Percentiles rank a stretch among this genome's conserved stretches.
These are phyloP conservation scores for Drosophila buzzatii DNA, from an alignment of 2,888 invertebrate species.

Conservation along the genomic window DNA sequence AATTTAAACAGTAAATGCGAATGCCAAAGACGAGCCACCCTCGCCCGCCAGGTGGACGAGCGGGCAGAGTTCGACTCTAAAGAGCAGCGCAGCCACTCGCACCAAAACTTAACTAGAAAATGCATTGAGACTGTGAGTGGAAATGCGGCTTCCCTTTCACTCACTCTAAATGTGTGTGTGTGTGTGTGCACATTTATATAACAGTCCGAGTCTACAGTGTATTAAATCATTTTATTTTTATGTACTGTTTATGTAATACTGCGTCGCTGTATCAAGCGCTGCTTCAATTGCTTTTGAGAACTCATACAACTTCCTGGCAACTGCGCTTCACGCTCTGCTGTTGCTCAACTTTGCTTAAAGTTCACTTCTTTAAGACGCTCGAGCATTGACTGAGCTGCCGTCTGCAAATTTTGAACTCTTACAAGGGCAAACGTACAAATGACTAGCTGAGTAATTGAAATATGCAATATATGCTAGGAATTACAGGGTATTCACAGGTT, in stretches of 20 bases:
- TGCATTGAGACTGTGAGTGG: background rate
- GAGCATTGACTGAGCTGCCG: background rate
- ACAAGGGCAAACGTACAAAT: background rate
- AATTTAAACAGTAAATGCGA: slow-evolving; percentile 53
- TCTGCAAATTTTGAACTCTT: background rate
- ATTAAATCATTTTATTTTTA: slow-evolving; percentile 13
- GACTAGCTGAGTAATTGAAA: background rate
- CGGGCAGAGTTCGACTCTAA: background rate
- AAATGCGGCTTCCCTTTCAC: background rate
- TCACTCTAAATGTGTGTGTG: slow-evolving; percentile 3
- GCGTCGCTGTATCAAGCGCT: background rate
- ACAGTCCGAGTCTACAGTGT: slow-evolving; percentile 5
- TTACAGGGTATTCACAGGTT: background rate
- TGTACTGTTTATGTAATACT: slow-evolving; percentile 12
- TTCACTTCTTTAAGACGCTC: background rate
- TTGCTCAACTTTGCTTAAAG: background rate
- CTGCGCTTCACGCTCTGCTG: background rate
- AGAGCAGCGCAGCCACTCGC: slow-evolving; percentile 10
- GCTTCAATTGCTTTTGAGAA: background rate
- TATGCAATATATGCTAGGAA: too few relatives aligned
- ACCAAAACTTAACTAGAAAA: slow-evolving; percentile 15
- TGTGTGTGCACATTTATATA: slow-evolving; percentile 1
- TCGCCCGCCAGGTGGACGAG: slow-evolving; percentile 7
- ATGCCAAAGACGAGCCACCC: slow-evolving; percentile 31
- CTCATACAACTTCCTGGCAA: background rate